These are phyloP conservation scores for Channa striata DNA, from an alignment of 2,797 vertebrate genomes.

Conservation along the genomic window DNA sequence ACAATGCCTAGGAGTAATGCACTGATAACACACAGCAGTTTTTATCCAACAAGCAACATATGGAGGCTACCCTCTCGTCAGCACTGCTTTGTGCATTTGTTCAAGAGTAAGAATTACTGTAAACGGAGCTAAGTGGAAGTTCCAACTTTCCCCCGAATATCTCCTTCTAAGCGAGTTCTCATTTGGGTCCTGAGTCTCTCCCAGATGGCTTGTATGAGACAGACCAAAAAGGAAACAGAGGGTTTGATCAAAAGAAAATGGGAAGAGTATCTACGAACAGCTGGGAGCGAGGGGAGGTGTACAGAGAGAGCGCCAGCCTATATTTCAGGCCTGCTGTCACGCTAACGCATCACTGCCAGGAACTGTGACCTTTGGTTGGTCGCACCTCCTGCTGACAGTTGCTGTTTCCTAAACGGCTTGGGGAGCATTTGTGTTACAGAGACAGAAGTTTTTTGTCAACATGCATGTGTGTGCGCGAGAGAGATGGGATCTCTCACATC, in stretches of 20 bases:
- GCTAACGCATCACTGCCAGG: conserved; percentile 79
- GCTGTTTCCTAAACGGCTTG: conserved; percentile 35
- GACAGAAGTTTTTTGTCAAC: neutral
- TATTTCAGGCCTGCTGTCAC: conserved; percentile 76
- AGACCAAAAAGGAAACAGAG: conserved; percentile 65
- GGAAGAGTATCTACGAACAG: conserved; percentile 73
- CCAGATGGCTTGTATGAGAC: conserved; percentile 43
- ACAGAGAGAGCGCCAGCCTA: conserved; percentile 38
- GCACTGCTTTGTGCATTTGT: conserved; percentile 50
- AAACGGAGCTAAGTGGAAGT: conserved; percentile 40
- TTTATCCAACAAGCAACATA: conserved; percentile 40
- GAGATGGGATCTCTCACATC: neutral
- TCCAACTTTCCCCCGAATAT: conserved; percentile 38
- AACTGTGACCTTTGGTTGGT: conserved; percentile 79
- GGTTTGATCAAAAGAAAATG: conserved; percentile 73
- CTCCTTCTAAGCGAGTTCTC: conserved; percentile 24
- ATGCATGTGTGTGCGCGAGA: neutral
- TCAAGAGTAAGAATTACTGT: conserved; percentile 18
- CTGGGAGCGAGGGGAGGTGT: conserved; percentile 55
- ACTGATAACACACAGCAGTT: conserved; percentile 19
- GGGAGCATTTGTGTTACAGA: conserved; percentile 3
- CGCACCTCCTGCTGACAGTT: conserved; percentile 45
- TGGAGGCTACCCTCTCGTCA: conserved; percentile 40
- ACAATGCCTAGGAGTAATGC: neutral
- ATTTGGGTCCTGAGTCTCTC: conserved; percentile 26